A percentile compares a stretch with the other conserved stretches of the same genome.
Conservation (phyloP, 2,113 vertebrate genomes). For the Oxyura jamaicensis region DNA sequence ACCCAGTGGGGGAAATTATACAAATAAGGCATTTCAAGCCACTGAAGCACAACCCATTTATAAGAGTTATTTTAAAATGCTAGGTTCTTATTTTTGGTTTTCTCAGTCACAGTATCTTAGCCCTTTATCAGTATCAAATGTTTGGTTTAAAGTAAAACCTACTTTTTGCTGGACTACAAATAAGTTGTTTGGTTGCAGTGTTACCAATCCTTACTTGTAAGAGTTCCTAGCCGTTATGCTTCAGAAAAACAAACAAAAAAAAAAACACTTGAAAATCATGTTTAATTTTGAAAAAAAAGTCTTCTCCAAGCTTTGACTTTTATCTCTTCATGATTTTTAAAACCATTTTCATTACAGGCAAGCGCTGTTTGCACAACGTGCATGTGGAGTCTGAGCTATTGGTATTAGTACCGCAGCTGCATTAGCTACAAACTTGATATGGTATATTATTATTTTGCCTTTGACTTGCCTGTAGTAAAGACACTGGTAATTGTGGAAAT, state of each 20-base stretch:
- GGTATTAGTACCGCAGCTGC: background rate
- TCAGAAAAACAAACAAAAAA: background rate
- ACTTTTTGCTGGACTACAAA: background rate
- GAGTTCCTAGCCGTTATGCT: background rate
- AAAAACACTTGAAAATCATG: background rate
- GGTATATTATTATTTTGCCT: background rate
- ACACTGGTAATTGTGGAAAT: background rate
- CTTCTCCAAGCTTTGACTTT: background rate
- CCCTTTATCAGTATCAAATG: background rate
- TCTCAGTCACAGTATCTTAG: background rate
- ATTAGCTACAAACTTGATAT: background rate
- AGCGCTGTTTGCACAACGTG: background rate
- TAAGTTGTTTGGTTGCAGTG: background rate
- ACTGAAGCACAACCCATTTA: constrained; percentile 53
- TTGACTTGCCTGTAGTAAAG: background rate
- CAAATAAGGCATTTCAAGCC: constrained; percentile 73
- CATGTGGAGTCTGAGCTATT: background rate
- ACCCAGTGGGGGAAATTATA: constrained; percentile 63
- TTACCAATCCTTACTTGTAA: background rate
- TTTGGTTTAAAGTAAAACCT: background rate
- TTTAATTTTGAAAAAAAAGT: background rate
- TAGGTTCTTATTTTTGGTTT: background rate
- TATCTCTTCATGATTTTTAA: background rate
- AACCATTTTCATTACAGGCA: background rate
- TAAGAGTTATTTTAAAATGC: constrained; percentile 65